These are phyloP conservation scores for Loris lydekkerianus DNA, from an alignment of 2,797 vertebrate species.

Conservation along the genomic window DNA sequence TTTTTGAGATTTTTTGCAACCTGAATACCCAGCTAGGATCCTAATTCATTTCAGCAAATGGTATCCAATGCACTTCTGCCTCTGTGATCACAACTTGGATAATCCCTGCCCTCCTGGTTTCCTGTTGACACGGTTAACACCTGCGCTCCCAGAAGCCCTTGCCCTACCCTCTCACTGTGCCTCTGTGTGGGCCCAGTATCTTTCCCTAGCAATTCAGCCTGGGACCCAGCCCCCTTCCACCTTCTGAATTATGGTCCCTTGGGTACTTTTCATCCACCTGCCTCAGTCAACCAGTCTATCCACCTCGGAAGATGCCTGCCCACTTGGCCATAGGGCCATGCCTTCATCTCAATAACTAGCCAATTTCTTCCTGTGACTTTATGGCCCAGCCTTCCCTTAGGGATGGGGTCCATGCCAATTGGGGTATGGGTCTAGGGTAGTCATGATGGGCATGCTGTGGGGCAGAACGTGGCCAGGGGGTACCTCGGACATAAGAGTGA, in stretches of 20 bases:
- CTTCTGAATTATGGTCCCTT: neutral
- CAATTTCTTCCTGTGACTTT: neutral
- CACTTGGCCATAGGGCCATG: neutral
- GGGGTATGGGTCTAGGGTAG: neutral
- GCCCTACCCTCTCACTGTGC: neutral
- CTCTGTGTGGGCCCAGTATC: neutral
- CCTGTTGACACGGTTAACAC: slow-evolving; percentile 60
- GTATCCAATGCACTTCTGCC: neutral
- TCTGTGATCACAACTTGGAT: slow-evolving; percentile 59
- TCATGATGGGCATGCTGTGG: neutral
- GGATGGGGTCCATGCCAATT: neutral
- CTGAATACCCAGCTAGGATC: slow-evolving; percentile 50
- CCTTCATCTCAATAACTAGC: neutral
- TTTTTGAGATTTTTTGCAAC: slow-evolving; percentile 66
- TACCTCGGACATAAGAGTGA: neutral
- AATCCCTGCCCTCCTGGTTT: slow-evolving; percentile 62
- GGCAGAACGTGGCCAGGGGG: neutral
- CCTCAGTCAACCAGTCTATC: neutral
- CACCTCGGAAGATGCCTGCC: neutral
- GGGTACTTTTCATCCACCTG: neutral
- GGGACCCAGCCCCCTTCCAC: neutral
- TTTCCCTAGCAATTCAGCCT: too few species aligned
- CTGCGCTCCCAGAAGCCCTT: neutral
- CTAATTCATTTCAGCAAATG: slow-evolving; percentile 73
- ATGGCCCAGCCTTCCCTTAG: neutral